Evolutionary conservation across 2,113 vertebrate genomes (phyloP).

Genomic region (Stigmatopora argus): DNA sequence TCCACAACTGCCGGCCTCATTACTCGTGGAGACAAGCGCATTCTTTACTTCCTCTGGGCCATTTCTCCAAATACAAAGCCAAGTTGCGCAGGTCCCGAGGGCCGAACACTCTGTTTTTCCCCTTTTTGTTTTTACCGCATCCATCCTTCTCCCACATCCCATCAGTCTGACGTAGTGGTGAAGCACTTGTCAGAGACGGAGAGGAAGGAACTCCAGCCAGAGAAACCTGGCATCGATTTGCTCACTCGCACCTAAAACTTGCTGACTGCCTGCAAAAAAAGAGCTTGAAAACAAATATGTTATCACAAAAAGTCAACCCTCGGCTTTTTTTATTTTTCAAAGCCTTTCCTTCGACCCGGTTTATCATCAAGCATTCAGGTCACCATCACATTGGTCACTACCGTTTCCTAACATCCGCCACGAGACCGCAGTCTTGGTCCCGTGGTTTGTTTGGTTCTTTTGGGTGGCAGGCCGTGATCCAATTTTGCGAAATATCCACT

Average conservation of each 20-base stretch:
- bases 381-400: slow-evolving; percentile 29
- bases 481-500: slow-evolving; percentile 43
- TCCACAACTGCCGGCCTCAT: not conserved
- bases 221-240: slow-evolving; percentile 67
- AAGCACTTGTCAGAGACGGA: slow-evolving; percentile 64
- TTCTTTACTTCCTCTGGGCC: not conserved
- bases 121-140: slow-evolving; percentile 18
- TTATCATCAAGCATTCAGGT: slow-evolving; percentile 44
- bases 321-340: slow-evolving; percentile 46
- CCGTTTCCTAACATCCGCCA: slow-evolving; percentile 1
- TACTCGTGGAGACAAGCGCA: not conserved
- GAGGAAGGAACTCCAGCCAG: slow-evolving; percentile 49
- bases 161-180: slow-evolving; percentile 39
- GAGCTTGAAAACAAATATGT: slow-evolving; percentile 19
- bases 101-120: not conserved
- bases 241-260: slow-evolving; percentile 53
- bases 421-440: not conserved
- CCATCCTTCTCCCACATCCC: slow-evolving; percentile 26
- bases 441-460: slow-evolving; percentile 30
- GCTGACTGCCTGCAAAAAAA: slow-evolving; percentile 65
- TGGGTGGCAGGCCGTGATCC: slow-evolving; percentile 16
- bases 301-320: slow-evolving; percentile 49
- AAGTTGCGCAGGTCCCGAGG: not conserved
- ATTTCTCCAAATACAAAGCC: not conserved
- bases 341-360: slow-evolving; percentile 13